Conservation (phyloP, 2,797 vertebrate genomes). For the Manis crassicaudata region DNA sequence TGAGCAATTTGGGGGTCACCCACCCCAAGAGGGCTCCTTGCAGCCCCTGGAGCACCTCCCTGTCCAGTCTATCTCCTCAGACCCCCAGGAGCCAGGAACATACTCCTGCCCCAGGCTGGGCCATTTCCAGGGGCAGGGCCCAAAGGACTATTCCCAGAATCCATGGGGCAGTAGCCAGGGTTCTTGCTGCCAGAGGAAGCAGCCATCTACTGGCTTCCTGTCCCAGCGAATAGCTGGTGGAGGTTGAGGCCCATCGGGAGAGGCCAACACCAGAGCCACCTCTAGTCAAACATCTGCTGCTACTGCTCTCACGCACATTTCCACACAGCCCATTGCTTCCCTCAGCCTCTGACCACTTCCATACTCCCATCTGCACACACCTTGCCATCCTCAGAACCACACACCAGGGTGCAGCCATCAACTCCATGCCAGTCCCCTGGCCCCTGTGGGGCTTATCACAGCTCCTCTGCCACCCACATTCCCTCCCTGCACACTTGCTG, state of each 20-base stretch:
- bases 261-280: neutral
- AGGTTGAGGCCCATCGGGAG: neutral
- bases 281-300: neutral
- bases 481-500: neutral
- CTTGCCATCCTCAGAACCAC: neutral
- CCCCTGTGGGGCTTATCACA: neutral
- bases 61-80: neutral
- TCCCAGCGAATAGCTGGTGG: neutral
- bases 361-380: neutral
- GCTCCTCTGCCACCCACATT: neutral
- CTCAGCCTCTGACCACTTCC: neutral
- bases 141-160: neutral
- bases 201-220: neutral
- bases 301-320: neutral
- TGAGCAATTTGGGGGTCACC: neutral
- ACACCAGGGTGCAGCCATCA: neutral
- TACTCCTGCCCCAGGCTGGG: neutral
- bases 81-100: neutral
- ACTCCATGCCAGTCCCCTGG: neutral
- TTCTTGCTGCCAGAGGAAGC: neutral
- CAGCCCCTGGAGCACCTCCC: neutral
- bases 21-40: neutral
- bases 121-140: neutral
- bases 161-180: neutral
- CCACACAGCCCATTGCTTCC: too few species aligned